phyloP scores from a whole-genome alignment of 2,113 vertebrate species.

The Acrocephalus kingi region DNA sequence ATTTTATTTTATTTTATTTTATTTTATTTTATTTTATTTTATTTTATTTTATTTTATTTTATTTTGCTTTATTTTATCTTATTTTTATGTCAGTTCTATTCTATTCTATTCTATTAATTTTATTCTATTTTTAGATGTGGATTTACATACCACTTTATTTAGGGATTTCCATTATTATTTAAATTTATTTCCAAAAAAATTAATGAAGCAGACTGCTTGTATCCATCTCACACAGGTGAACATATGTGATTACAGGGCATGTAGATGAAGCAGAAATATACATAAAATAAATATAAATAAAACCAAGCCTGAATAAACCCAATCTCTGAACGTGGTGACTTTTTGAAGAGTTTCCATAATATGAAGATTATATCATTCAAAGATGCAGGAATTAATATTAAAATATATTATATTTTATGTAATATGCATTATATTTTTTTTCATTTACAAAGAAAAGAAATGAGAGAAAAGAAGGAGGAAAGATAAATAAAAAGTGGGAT shows the following conservation, averaged over 20 bases:
- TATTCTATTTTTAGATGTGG: not conserved
- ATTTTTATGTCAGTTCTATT: too few species aligned
- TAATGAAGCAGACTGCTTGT: not conserved
- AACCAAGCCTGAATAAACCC: not conserved
- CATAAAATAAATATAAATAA: not conserved
- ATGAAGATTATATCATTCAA: not conserved
- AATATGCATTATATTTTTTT: not conserved
- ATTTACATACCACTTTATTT: not conserved
- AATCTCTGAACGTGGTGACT: not conserved
- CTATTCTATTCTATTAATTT: too few species aligned
- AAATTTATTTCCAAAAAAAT: not conserved
- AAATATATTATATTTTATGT: not conserved
- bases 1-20: not conserved
- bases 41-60: not conserved
- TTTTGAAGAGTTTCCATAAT: not conserved
- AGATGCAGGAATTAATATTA: not conserved
- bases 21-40: too few species aligned
- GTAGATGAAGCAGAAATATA: not conserved
- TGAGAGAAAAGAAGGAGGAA: not conserved
- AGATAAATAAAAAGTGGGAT: fast-evolving
- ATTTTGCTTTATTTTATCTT: too few species aligned
- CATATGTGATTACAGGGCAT: not conserved
- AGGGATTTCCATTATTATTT: not conserved
- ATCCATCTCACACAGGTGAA: not conserved
- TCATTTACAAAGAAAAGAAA: not conserved